Evolutionary conservation across 2,113 vertebrate genomes (phyloP).

Genomic region (Pituophis catenifer): DNA sequence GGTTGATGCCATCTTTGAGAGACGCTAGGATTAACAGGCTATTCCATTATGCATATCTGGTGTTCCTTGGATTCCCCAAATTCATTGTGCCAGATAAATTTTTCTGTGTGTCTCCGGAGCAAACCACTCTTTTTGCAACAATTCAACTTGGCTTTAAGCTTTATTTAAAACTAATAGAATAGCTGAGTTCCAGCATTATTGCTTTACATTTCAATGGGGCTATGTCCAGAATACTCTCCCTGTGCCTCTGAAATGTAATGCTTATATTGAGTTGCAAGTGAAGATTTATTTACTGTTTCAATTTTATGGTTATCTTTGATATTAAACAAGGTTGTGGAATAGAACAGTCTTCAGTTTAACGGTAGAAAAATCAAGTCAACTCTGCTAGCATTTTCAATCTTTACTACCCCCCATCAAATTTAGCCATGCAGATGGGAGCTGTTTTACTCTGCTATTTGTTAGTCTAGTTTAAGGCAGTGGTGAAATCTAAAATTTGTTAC

Average conservation of each 20-base stretch:
- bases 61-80: neutral
- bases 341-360: constrained; percentile 24
- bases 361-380: constrained; percentile 30
- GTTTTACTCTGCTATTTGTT: neutral
- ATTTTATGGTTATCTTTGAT: constrained; percentile 6
- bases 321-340: constrained; percentile 53
- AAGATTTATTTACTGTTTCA: constrained; percentile 26
- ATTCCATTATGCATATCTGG: neutral
- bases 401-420: constrained; percentile 23
- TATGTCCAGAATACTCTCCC: neutral
- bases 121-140: neutral
- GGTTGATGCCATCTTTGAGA: neutral
- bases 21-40: neutral
- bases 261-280: neutral
- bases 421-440: constrained; percentile 39
- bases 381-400: constrained; percentile 14
- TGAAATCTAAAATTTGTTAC: no score
- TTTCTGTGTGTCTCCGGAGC: neutral
- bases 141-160: neutral
- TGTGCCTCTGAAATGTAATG: neutral
- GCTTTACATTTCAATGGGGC: neutral
- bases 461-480: constrained; percentile 24
- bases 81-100: neutral
- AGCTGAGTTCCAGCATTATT: neutral
- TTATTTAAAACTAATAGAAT: neutral